These are phyloP conservation scores for Drosophila pallidifrons DNA, from an alignment of 1,140 invertebrate species.

Conservation along the genomic window DNA sequence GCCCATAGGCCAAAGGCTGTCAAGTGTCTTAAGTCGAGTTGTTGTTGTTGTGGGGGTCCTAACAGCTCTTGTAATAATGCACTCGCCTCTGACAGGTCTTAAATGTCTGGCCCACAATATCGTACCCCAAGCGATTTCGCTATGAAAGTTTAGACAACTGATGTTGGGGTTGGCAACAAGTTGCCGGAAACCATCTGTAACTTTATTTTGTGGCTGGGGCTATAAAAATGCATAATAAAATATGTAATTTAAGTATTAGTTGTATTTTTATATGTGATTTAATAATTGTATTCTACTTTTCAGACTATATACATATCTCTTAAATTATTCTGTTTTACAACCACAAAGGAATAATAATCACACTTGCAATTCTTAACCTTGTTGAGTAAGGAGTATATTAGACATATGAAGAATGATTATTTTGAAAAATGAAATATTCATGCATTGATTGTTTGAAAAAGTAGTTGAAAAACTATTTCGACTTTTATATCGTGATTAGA, in stretches of 20 bases:
- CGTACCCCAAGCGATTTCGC: slow-evolving; percentile 33
- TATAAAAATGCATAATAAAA: not conserved
- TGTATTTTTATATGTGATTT: not conserved
- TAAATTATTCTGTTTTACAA: no score
- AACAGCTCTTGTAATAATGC: slow-evolving; percentile 12
- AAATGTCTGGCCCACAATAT: slow-evolving; percentile 28
- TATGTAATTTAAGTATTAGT: not conserved
- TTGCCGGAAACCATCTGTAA: slow-evolving; percentile 24
- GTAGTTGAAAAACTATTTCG: not conserved
- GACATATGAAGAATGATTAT: not conserved
- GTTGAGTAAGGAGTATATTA: no score
- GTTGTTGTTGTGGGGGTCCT: slow-evolving; percentile 14
- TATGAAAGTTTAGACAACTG: slow-evolving; percentile 54
- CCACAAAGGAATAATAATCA: no score
- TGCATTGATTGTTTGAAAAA: not conserved
- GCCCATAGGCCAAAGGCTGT: slow-evolving; percentile 79
- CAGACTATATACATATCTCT: no score
- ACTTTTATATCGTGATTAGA: not conserved
- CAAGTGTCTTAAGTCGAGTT: slow-evolving; percentile 60
- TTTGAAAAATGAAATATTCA: not conserved
- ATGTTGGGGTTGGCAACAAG: slow-evolving; percentile 4
- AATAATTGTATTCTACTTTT: not conserved
- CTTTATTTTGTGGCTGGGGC: not conserved
- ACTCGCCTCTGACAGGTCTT: slow-evolving; percentile 42
- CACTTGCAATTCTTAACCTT: no score